Conservation (phyloP, 2,113 vertebrate genomes). For the Scatophagus argus region DNA sequence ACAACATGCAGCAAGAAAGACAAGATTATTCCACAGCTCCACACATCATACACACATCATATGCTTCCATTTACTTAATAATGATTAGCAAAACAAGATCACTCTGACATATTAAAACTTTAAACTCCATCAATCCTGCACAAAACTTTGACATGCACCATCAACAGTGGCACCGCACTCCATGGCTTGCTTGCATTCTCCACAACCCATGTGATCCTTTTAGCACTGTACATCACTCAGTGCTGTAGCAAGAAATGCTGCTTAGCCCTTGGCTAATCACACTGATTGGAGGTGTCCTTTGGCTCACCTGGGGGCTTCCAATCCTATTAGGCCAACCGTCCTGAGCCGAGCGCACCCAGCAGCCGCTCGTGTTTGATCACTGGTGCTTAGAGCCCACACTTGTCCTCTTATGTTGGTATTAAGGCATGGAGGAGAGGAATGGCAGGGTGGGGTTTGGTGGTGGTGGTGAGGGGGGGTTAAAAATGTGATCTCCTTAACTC, state of each 20-base stretch:
- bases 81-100: slow-evolving; percentile 66
- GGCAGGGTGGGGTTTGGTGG: slow-evolving; percentile 61
- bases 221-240: slow-evolving; percentile 66
- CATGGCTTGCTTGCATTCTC: slow-evolving; percentile 57
- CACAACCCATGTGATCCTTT: slow-evolving; percentile 70
- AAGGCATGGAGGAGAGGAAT: slow-evolving; percentile 71
- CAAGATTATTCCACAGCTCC: slow-evolving; percentile 55
- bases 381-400: slow-evolving; percentile 85
- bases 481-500: slow-evolving; percentile 86
- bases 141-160: slow-evolving; percentile 60
- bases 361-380: slow-evolving; percentile 84
- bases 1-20: slow-evolving; percentile 37
- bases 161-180: slow-evolving; percentile 54
- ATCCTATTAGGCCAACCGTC: slow-evolving; percentile 87
- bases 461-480: slow-evolving; percentile 71
- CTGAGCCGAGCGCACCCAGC: slow-evolving; percentile 79
- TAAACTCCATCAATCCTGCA: slow-evolving; percentile 64
- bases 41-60: slow-evolving; percentile 52
- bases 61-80: slow-evolving; percentile 44
- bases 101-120: slow-evolving; percentile 62
- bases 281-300: slow-evolving; percentile 81
- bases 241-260: slow-evolving; percentile 62
- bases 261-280: slow-evolving; percentile 80
- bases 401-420: slow-evolving; percentile 83
- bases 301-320: slow-evolving; percentile 87